Evolutionary conservation across 2,888 invertebrate species (phyloP).

Genomic region (Hydraecia micacea): DNA sequence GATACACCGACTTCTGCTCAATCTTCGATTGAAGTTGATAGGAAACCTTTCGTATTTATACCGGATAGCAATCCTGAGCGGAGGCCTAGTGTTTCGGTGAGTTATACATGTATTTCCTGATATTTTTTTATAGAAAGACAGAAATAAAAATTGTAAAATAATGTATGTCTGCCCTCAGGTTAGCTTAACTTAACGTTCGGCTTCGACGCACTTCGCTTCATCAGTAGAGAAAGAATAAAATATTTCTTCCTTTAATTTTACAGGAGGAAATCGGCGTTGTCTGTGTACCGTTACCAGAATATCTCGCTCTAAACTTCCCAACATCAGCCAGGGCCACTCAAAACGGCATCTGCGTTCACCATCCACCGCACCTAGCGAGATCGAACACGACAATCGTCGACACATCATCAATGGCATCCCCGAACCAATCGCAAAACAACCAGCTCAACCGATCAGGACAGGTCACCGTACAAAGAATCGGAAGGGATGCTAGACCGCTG

Average conservation of each 20-base stretch:
- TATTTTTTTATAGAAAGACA: not conserved
- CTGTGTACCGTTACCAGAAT: conserved; percentile 85
- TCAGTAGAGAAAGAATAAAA: not conserved
- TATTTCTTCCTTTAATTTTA: conserved; percentile 24
- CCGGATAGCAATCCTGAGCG: conserved; percentile 76
- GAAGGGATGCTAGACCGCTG: conserved; percentile 89
- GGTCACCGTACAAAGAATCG: conserved; percentile 90
- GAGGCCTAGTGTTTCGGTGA: conserved; percentile 78
- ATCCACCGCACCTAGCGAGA: conserved; percentile 66
- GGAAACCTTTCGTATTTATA: conserved; percentile 75
- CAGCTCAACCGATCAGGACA: conserved; percentile 75
- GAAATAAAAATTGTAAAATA: not conserved
- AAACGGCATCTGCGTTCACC: conserved; percentile 72
- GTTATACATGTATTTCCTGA: conserved; percentile 52
- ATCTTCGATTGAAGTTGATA: conserved; percentile 74
- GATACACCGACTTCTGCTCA: conserved; percentile 62
- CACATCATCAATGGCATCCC: conserved; percentile 68
- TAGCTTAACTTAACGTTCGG: not conserved
- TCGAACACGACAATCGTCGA: conserved; percentile 59
- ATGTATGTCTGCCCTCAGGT: not conserved
- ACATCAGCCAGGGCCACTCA: conserved; percentile 70
- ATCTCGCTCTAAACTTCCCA: conserved; percentile 82
- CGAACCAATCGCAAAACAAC: conserved; percentile 61
- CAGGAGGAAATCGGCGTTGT: conserved; percentile 87
- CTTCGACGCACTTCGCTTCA: not conserved